These are phyloP conservation scores for Prosopocoilus inquinatus DNA, from an alignment of 2,888 invertebrate genomes.

Conservation along the genomic window DNA sequence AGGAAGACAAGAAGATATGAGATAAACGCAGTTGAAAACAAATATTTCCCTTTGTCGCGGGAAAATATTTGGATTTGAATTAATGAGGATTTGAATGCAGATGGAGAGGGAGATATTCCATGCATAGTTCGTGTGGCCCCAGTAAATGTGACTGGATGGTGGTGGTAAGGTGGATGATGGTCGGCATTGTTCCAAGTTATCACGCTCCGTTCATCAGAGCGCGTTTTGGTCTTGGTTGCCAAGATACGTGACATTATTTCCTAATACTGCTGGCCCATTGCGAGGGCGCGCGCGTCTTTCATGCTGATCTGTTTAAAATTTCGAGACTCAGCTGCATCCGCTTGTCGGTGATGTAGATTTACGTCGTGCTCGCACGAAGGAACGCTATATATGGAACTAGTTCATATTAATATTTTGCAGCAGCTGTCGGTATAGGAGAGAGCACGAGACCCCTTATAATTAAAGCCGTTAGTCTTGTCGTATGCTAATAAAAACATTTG, in stretches of 20 bases:
- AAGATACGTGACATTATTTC: slow-evolving; percentile 13
- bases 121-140: too few species aligned
- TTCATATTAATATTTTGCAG: slow-evolving; percentile 9
- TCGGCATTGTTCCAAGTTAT: slow-evolving; percentile 10
- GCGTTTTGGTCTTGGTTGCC: slow-evolving; percentile 8
- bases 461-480: slow-evolving; percentile 10
- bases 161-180: not conserved
- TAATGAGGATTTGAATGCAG: not conserved
- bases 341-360: not conserved
- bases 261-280: slow-evolving; percentile 4
- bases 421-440: slow-evolving; percentile 6
- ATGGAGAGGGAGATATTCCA: too few species aligned
- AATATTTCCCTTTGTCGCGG: not conserved
- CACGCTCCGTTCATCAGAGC: slow-evolving; percentile 7
- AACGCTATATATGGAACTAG: slow-evolving; percentile 1
- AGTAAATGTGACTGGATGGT: too few species aligned
- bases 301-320: slow-evolving; percentile 9
- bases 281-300: not conserved
- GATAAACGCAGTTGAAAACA: too few species aligned
- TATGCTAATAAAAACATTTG: slow-evolving; percentile 11
- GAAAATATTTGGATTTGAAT: not conserved
- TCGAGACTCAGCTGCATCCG: slow-evolving; percentile 7
- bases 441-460: slow-evolving; percentile 6
- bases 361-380: slow-evolving; percentile 5
- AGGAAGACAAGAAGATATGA: too few species aligned